These are phyloP conservation scores for Pseudonaja textilis DNA, from an alignment of 2,113 vertebrate genomes.

Conservation along the genomic window DNA sequence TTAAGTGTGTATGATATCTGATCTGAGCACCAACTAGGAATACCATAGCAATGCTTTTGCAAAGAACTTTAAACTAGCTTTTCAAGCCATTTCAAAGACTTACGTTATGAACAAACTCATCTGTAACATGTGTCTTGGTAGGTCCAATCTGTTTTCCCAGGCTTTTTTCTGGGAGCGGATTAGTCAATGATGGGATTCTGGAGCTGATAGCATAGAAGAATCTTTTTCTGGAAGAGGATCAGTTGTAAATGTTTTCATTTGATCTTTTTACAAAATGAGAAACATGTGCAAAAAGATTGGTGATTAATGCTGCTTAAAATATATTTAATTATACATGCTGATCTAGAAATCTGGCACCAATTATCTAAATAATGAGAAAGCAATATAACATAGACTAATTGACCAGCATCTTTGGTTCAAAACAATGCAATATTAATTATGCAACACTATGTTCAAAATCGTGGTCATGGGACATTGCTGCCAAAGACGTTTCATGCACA, in stretches of 20 bases:
- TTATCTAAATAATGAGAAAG: slow-evolving; percentile 21
- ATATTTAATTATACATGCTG: slow-evolving; percentile 9
- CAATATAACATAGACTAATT: slow-evolving; percentile 8
- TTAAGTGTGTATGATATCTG: not conserved
- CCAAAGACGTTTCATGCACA: not conserved
- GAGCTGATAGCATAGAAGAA: slow-evolving; percentile 20
- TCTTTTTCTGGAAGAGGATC: slow-evolving; percentile 25
- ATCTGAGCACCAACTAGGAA: not conserved
- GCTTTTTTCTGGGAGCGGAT: not conserved
- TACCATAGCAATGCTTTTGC: not conserved
- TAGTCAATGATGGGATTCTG: slow-evolving; percentile 3
- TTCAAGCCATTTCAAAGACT: slow-evolving; percentile 6
- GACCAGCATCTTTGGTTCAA: slow-evolving; percentile 5
- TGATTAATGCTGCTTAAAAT: slow-evolving; percentile 34
- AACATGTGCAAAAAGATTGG: slow-evolving; percentile 26
- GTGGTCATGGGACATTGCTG: not conserved
- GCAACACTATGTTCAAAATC: not conserved
- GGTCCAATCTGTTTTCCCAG: slow-evolving; percentile 17
- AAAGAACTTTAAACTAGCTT: not conserved
- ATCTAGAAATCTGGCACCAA: slow-evolving; percentile 14
- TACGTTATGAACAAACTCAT: not conserved
- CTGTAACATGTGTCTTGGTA: not conserved
- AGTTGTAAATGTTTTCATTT: slow-evolving; percentile 16
- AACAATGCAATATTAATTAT: not conserved
- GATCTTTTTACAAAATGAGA: slow-evolving; percentile 22